Evolutionary conservation across 2,797 vertebrate genomes (phyloP), one percentile per base, ranked within the genome.

Genomic region (Parotocinclus haroldoi): DNA sequence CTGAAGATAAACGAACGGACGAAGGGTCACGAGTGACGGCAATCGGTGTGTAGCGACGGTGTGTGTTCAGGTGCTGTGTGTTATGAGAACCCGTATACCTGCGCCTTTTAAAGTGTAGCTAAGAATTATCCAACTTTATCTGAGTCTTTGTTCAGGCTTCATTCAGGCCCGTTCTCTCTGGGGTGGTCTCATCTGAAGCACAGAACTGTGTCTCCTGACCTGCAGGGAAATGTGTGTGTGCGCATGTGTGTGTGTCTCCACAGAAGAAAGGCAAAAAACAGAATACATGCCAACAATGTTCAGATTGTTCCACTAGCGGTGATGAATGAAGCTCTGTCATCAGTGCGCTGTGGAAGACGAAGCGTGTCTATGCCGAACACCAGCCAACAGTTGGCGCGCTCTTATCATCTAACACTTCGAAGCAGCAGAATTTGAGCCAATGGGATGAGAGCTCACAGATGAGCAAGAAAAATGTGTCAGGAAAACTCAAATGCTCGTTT

Each of bases 141-240:
- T 51, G 55, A 7, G 16, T 27, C 71, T 75, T 67, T 78, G 55
- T 69, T 69, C 62, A 67, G 62, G 54, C 55, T 67, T 63, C 52
- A 50, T 59, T 61, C 58, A 74, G 55, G 63, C 40, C 56, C 36
- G 14, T 68, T 61, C 49, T 68, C 75, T 73, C 62, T 36, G 50
- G 67, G 72, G 75, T 79, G 78, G 75, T 79, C 78, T 73, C 42
- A 8, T 68, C 61, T 73, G 51, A 75, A 73, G 71, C 58, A 39
- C 66, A 70, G 69, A 76, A 59, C 59, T 65, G 36, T 63, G 64
- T 68, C 66, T 73, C 53, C 52, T 76, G 69, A 75, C 70, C 61
- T 71, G 52, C 68, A 65, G 63, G 39, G 63, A 69, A 61, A 63
- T 72, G 68, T 73, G 68, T 74, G 65, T 45, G 53, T 17, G 63